phyloP scores from a whole-genome alignment of 2,888 invertebrate species.

The Habroteleia sp. region DNA sequence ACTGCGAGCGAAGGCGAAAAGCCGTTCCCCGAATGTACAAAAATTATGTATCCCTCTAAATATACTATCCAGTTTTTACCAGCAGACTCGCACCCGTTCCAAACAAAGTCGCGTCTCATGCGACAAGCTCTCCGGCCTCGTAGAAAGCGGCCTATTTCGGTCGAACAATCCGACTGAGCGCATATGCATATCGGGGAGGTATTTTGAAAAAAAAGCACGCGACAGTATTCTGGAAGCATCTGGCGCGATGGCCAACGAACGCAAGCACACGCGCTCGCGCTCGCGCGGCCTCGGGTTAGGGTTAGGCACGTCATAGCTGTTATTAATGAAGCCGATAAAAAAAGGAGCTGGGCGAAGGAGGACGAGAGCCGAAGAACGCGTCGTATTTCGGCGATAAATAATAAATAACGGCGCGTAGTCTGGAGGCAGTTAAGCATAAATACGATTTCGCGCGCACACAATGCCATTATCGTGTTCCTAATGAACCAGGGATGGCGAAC shows the following conservation, averaged over 20 bases:
- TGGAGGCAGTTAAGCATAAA: constrained; percentile 16
- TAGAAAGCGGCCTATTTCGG: constrained; percentile 35
- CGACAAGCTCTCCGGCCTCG: constrained; percentile 7
- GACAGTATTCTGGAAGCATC: constrained; percentile 47
- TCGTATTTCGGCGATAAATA: constrained; percentile 48
- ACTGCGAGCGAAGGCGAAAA: no score
- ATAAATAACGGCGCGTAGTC: constrained; percentile 38
- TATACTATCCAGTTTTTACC: constrained; percentile 6
- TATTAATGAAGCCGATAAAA: constrained; percentile 57
- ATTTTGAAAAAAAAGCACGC: constrained; percentile 47
- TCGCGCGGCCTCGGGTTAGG: constrained; percentile 13
- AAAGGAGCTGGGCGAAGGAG: constrained; percentile 5
- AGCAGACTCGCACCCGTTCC: neutral
- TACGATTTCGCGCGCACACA: constrained; percentile 63
- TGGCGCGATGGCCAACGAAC: constrained; percentile 53
- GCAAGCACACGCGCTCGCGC: constrained; percentile 49
- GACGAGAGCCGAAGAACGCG: constrained; percentile 14
- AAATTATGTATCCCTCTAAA: neutral
- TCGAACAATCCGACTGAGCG: constrained; percentile 33
- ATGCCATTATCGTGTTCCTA: constrained; percentile 69
- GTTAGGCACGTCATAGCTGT: constrained; percentile 35
- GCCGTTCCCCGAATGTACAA: no score
- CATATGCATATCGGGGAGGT: constrained; percentile 45
- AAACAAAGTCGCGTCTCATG: neutral
- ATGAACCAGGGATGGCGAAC: constrained; percentile 67